Evolutionary conservation across 2,797 vertebrate species (phyloP).

Genomic region (Gymnodraco acuticeps): DNA sequence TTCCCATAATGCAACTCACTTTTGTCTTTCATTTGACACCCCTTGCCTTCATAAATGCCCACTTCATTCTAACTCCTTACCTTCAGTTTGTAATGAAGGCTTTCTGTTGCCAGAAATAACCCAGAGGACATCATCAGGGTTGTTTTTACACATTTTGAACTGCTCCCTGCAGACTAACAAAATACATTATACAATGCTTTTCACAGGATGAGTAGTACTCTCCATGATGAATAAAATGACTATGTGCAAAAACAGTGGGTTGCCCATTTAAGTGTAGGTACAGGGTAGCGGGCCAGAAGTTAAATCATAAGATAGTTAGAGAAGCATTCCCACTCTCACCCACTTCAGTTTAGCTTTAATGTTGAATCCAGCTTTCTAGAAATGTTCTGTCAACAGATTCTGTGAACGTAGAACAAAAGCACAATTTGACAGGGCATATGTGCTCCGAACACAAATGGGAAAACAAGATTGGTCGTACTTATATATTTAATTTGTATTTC

Average conservation of each 20-base stretch:
- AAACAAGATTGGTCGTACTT: slow-evolving; percentile 27
- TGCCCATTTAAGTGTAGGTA: neutral
- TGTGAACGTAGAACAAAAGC: slow-evolving; percentile 7
- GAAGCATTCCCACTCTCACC: neutral
- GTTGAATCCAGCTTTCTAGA: neutral
- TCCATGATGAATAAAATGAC: neutral
- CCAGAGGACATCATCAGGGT: neutral
- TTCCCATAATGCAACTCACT: slow-evolving; percentile 5
- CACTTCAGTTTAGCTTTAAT: neutral
- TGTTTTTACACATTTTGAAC: neutral
- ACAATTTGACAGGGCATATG: neutral
- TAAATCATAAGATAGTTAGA: neutral
- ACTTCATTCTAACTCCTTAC: neutral
- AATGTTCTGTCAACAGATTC: slow-evolving; percentile 1
- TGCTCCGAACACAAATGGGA: slow-evolving; percentile 8
- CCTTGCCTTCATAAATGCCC: neutral
- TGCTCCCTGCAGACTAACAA: neutral
- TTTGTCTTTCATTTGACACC: neutral
- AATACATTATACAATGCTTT: neutral
- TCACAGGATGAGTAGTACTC: neutral
- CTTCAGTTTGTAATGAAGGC: neutral
- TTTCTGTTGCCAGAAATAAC: neutral
- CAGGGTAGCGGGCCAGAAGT: neutral
- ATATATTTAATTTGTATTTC: slow-evolving; percentile 27
- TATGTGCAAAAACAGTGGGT: neutral